Base-by-base conservation (phyloP, 2,888 invertebrate species). In the Anticlea derivata region DNA sequence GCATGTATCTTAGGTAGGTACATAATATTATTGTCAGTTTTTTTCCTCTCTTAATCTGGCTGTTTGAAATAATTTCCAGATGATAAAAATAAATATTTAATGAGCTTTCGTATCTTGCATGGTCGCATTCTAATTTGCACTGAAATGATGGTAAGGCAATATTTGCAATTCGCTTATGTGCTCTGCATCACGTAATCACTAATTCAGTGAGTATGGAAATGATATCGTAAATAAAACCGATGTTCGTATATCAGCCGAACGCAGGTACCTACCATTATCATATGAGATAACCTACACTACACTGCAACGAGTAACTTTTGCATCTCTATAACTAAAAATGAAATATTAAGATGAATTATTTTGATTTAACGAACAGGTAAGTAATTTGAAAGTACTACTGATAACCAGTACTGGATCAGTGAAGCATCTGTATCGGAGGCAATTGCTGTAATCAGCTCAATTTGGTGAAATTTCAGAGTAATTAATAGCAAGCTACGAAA, bases 361-460 rank as follows among this genome's bases (percentile, higher is more conserved):
- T 17, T 17, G 17, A 17, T 17, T 17, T 17, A 17, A 17, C 4
- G n/a, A n/a, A n/a, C n/a, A n/a, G n/a, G n/a, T n/a, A n/a, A n/a
- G n/a, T n/a, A n/a, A n/a, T n/a, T n/a, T n/a, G n/a, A n/a, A n/a
- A n/a, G n/a, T n/a, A n/a, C n/a, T n/a, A n/a, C n/a, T n/a, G n/a
- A n/a, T n/a, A n/a, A n/a, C n/a, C n/a, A n/a, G 38, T 13, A 38
- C 1, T 22, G 40, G 22, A 29, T 33, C 5, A n/a, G 7, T 33
- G 33, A n/a, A 24, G 2, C 31, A 44, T 26, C 24, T 20, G 7
- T 34, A 34, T 44, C 34, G 7, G 0, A 34, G 20, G 58, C 83
- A 85, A 83, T 84, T 84, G 79, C 58, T 62, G 61, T 72, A 83
- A 82, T 83, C 74, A 68, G 68, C 70, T 51, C 69, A 77, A 82